Evolutionary conservation across 2,888 invertebrate genomes (phyloP), one percentile per base, ranked within the genome.

Genomic region (Trachelus tabidus): DNA sequence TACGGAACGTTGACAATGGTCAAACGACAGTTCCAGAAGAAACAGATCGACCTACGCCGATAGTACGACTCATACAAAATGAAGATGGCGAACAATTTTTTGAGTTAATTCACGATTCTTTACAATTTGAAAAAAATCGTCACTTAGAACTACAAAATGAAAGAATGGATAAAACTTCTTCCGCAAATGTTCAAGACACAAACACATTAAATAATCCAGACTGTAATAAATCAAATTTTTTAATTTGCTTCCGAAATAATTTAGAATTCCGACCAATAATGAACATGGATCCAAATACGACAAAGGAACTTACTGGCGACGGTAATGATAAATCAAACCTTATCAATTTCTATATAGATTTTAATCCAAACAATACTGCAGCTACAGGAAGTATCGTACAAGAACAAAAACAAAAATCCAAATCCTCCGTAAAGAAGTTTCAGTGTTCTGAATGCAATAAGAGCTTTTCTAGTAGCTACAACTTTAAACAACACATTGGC

Each of bases 401-500:
- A 11, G 73, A 81, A 34, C 79, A 79, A n/a, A 68, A 69, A 12
- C 81, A 80, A 34, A 83, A 81, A 30, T 37, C 77, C 4, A 85
- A 82, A 73, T 12, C 35, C 34, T 73, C 77, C 35, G 31, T 77
- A 11, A 81, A 81, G 56, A 89, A 86, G 75, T 91, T 87, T 79
- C 84, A 87, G 73, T 92, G 92, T 77, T 84, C 82, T 4, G 90
- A 89, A 69, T 92, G 92, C 76, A 84, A 88, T 11, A 92, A 91
- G 79, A 84, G 85, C 69, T 91, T 91, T 76, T 88, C 88, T 0
- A 90, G 89, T 2, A 87, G 87, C 30, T 89, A 89, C 37, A 92
- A 91, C 80, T 91, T 89, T 76, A 90, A 88, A 73, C 92, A 92
- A 79, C 91, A 92, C 76, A 87, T 91, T 31, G 91, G 91, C 0